Evolutionary conservation across 2,797 vertebrate genomes (phyloP).

Genomic region (Sebastes oblongus): DNA sequence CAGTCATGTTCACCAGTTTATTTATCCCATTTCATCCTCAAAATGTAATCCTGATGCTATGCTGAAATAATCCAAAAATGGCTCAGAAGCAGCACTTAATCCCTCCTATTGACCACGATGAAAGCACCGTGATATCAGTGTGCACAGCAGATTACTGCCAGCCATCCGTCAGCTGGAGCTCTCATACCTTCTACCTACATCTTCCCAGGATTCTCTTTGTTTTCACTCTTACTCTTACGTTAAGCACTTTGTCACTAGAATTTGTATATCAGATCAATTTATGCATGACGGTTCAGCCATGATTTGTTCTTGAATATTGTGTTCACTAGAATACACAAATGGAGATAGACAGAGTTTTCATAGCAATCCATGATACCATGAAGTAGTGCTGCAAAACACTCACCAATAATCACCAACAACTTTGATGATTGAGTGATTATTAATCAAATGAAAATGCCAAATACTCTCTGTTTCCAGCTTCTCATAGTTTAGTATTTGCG

Average conservation of each 20-base stretch:
- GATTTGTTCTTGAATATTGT: not conserved
- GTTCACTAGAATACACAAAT: not conserved
- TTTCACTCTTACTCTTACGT: not conserved
- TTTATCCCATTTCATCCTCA: slow-evolving; percentile 53
- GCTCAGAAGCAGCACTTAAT: slow-evolving; percentile 44
- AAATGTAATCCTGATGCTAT: slow-evolving; percentile 61
- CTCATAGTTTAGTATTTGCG: not conserved
- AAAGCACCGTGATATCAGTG: slow-evolving; percentile 32
- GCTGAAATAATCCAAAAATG: slow-evolving; percentile 68
- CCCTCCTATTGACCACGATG: slow-evolving; percentile 27
- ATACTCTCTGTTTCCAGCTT: not conserved
- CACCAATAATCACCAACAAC: not conserved
- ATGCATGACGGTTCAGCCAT: not conserved
- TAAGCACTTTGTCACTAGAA: not conserved
- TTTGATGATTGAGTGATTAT: not conserved
- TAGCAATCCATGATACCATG: not conserved
- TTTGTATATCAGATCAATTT: not conserved
- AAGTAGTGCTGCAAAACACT: not conserved
- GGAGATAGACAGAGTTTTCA: not conserved
- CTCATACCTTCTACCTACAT: not conserved
- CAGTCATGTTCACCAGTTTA: not conserved
- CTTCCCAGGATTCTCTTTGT: too few relatives aligned
- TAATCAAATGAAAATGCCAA: not conserved
- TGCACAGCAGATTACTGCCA: slow-evolving; percentile 21
- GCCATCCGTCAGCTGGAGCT: not conserved